Evolutionary conservation across 2,888 invertebrate species (phyloP), one percentile per base, ranked within the genome.

Genomic region (Rhagium mordax): DNA sequence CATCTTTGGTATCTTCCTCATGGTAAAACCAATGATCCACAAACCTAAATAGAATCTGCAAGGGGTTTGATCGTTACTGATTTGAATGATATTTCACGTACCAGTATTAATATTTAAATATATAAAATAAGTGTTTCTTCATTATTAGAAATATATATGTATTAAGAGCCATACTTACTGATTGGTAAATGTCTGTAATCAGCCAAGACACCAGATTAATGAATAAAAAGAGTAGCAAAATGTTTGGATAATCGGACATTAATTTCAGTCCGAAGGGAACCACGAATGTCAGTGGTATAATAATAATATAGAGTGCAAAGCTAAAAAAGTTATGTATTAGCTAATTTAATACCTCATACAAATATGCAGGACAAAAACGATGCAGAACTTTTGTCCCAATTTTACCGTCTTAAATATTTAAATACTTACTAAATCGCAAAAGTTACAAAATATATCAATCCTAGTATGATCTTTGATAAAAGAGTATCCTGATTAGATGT

Each of bases 21-120:
- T 82, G 82, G 33, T 79, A 78, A 1, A 78, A 21, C 79, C 79
- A 81, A 59, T 82, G 82, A 70, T 74, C 57, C 10, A 77, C 24
- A 47, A 76, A 70, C 67, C 80, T 80, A 13, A 71, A 70, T 18
- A 81, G 41, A 24, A 81, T 67, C 82, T 82, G 49, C 48, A 80
- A 80, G 20, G 18, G 16, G 7, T 13, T 27, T 8, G 24, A 57
- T 59, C 15, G 15, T 49, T 33, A 33, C 10, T 13, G 13, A 33
- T 10, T 33, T 33, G 27, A 27, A n/a, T 27, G 6, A 27, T 3
- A 27, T 27, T 3, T 27, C 27, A 27, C 3, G 3, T 27, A 3
- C 3, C 6, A 27, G 6, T 27, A 27, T 6, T 27, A 27, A 27
- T 4, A 27, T 4, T 27, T 27, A 27, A 27, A 27, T 4, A 27